These are phyloP conservation scores for Megalurothrips usitatus DNA, from an alignment of 2,888 invertebrate species.

Conservation along the genomic window DNA sequence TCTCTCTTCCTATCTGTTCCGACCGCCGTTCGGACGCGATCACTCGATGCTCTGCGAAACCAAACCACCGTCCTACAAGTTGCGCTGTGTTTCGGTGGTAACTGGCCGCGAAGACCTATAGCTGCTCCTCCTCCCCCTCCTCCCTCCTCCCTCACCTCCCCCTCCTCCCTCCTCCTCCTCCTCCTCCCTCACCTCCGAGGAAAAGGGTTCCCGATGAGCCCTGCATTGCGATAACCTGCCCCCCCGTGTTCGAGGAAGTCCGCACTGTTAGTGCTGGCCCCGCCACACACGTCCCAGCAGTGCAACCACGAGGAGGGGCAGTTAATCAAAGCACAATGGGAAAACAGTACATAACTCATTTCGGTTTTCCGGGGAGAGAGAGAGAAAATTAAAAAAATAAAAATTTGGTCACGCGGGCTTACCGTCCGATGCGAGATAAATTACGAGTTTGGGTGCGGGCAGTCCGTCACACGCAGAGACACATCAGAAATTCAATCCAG, in stretches of 20 bases:
- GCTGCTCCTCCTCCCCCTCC: too few species aligned
- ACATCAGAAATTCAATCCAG: conserved; percentile 25
- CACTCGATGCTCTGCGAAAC: too few species aligned
- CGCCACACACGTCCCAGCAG: not conserved
- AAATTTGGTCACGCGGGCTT: not conserved
- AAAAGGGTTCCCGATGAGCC: too few species aligned
- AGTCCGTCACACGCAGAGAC: conserved; percentile 10
- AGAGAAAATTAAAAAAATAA: too few species aligned
- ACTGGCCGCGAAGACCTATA: too few species aligned
- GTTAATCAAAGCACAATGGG: conserved; percentile 13
- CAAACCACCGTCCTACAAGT: too few species aligned
- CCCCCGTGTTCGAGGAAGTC: not conserved
- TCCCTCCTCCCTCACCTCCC: too few species aligned
- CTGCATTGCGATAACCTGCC: too few species aligned
- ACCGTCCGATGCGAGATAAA: not conserved
- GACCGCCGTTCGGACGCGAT: not conserved
- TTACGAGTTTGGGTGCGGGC: not conserved
- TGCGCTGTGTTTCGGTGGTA: too few species aligned
- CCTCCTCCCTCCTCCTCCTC: too few species aligned
- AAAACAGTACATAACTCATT: conserved; percentile 20
- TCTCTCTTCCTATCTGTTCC: not conserved
- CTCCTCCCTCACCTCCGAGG: too few species aligned
- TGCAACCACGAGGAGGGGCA: not conserved
- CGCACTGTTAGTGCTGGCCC: not conserved
- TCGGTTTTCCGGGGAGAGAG: not conserved